These are phyloP conservation scores for Gambusia holbrooki DNA, from an alignment of 2,113 vertebrate species.

Conservation along the genomic window DNA sequence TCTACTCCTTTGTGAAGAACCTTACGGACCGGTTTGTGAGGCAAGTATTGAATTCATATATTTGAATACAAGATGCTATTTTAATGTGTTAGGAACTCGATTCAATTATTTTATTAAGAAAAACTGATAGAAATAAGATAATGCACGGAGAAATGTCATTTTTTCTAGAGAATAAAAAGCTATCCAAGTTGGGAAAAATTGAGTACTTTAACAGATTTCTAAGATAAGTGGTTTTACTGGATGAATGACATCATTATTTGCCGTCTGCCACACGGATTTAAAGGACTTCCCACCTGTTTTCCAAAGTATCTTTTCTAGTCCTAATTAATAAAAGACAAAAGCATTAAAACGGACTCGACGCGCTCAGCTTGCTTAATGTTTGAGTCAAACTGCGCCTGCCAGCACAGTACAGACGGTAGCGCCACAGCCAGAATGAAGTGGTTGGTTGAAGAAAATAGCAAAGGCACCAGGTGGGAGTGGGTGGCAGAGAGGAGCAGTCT, in stretches of 20 bases:
- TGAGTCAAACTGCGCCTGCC: slow-evolving; percentile 76
- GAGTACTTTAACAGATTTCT: background rate
- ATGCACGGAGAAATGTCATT: background rate
- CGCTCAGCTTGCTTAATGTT: slow-evolving; percentile 77
- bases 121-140: background rate
- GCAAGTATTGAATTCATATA: slow-evolving; percentile 64
- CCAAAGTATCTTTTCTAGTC: slow-evolving; percentile 35
- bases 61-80: background rate
- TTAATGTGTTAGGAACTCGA: background rate
- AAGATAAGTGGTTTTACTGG: background rate
- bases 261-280: slow-evolving; percentile 8
- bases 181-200: background rate
- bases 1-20: slow-evolving; percentile 90
- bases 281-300: slow-evolving; percentile 46
- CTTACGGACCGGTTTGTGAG: slow-evolving; percentile 93
- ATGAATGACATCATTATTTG: background rate
- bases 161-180: background rate
- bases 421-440: slow-evolving; percentile 82
- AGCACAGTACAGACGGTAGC: slow-evolving; percentile 82
- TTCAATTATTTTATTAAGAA: background rate
- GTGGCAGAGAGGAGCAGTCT: slow-evolving; percentile 83
- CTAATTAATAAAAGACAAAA: slow-evolving; percentile 50
- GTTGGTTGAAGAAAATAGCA: slow-evolving; percentile 85
- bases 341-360: slow-evolving; percentile 29
- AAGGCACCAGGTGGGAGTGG: slow-evolving; percentile 86